Evolutionary conservation across 2,888 invertebrate species (phyloP).

Genomic region (Patella pellucida): DNA sequence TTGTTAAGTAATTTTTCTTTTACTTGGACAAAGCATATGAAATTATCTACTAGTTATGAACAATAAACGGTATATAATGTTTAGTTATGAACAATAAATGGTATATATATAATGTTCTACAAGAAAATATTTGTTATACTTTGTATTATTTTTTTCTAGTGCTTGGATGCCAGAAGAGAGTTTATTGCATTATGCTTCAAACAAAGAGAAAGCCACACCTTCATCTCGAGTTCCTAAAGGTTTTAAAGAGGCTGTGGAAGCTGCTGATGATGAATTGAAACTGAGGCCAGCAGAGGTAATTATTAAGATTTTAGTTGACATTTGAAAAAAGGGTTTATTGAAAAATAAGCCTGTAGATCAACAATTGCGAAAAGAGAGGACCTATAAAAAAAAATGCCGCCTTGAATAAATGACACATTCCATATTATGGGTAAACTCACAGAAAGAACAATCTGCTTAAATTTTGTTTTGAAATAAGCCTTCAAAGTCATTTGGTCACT

Average conservation of each 20-base stretch:
- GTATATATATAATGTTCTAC: neutral
- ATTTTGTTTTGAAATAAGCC: too few relatives aligned
- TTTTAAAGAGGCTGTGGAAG: constrained; percentile 70
- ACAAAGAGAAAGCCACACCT: constrained; percentile 79
- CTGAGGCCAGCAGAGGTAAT: constrained; percentile 54
- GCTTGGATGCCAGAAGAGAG: constrained; percentile 91
- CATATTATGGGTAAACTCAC: too few relatives aligned
- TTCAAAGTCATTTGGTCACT: too few relatives aligned
- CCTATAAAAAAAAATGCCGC: too few relatives aligned
- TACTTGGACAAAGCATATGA: neutral
- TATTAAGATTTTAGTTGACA: neutral
- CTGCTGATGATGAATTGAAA: constrained; percentile 68
- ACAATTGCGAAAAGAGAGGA: too few relatives aligned
- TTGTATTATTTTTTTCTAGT: constrained; percentile 57
- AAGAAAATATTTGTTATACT: neutral
- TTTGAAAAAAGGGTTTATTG: too few relatives aligned
- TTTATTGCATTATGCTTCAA: constrained; percentile 85
- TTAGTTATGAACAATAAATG: neutral
- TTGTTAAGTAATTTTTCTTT: neutral
- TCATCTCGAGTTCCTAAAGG: constrained; percentile 63
- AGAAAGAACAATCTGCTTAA: too few relatives aligned
- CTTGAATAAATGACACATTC: too few relatives aligned
- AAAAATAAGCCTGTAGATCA: too few relatives aligned
- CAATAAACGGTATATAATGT: too few relatives aligned
- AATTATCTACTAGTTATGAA: neutral